A percentile compares a stretch with the other conserved stretches of the same genome.
Evolutionary conservation across 2,797 vertebrate genomes (phyloP).

Genomic region (Centroberyx gerrardi): DNA sequence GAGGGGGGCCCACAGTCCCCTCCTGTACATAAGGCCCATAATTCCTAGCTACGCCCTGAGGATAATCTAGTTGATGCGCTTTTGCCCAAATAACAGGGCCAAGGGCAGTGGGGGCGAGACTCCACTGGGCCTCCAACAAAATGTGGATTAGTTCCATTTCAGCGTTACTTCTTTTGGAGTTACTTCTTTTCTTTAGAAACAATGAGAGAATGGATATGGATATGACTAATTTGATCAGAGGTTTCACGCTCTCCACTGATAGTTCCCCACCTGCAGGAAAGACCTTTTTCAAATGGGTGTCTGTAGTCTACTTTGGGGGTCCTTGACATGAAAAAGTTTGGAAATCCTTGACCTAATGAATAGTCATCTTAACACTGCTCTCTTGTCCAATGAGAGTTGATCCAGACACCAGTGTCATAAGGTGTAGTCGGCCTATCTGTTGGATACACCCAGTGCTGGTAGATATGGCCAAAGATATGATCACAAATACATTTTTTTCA

Average conservation of each 20-base stretch:
- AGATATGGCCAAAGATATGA: background rate
- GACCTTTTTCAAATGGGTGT: background rate
- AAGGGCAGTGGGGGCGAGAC: no score
- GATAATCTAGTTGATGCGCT: no score
- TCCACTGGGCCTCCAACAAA: no score
- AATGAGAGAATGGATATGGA: background rate
- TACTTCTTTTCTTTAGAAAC: no score
- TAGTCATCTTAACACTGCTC: no score
- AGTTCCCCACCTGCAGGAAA: background rate
- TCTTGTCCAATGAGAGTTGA: constrained; percentile 1
- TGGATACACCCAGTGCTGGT: background rate
- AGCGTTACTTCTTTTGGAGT: background rate
- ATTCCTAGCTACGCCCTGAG: no score
- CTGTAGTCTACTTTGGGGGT: background rate
- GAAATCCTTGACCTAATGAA: background rate
- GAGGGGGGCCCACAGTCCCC: no score
- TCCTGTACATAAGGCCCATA: no score
- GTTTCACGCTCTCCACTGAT: background rate
- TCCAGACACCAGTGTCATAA: background rate
- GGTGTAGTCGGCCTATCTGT: background rate
- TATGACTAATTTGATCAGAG: background rate
- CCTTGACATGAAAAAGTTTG: background rate
- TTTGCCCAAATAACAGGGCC: no score
- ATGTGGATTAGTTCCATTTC: no score
- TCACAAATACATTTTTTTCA: no score